These are phyloP conservation scores for Metallyticus violacea DNA, from an alignment of 2,888 invertebrate genomes.

Conservation along the genomic window DNA sequence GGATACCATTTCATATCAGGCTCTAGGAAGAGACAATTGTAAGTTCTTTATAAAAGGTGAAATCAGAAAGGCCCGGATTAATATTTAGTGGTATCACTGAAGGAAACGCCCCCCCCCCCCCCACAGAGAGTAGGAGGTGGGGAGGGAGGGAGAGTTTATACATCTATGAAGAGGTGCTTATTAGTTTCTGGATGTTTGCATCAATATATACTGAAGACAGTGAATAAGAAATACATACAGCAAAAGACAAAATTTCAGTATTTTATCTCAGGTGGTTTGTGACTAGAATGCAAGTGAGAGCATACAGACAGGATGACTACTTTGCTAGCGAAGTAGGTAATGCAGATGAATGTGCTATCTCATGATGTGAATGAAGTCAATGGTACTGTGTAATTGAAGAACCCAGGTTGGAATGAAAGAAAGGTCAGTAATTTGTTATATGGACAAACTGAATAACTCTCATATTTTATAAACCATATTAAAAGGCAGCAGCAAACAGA, in stretches of 20 bases:
- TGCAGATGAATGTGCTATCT: neutral
- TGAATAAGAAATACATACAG: neutral
- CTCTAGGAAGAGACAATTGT: neutral
- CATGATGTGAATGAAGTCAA: neutral
- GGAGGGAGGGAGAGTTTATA: no score
- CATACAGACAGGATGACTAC: neutral
- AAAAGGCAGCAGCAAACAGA: neutral
- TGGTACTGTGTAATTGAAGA: neutral
- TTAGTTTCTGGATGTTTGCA: neutral
- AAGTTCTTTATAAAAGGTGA: neutral
- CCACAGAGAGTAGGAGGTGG: neutral
- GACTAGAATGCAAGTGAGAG: neutral
- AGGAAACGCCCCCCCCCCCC: neutral
- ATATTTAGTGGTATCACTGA: neutral
- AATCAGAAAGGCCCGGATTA: neutral
- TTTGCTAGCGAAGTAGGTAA: neutral
- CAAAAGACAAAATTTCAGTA: neutral
- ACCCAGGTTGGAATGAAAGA: neutral
- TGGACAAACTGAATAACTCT: neutral
- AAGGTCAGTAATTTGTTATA: neutral
- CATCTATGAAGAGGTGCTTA: neutral
- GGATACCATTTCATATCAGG: neutral
- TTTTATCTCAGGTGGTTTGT: neutral
- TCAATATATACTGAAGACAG: neutral
- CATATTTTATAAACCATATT: neutral